Conservation (phyloP, 1,140 invertebrate genomes). For the Oscheius sp. region DNA sequence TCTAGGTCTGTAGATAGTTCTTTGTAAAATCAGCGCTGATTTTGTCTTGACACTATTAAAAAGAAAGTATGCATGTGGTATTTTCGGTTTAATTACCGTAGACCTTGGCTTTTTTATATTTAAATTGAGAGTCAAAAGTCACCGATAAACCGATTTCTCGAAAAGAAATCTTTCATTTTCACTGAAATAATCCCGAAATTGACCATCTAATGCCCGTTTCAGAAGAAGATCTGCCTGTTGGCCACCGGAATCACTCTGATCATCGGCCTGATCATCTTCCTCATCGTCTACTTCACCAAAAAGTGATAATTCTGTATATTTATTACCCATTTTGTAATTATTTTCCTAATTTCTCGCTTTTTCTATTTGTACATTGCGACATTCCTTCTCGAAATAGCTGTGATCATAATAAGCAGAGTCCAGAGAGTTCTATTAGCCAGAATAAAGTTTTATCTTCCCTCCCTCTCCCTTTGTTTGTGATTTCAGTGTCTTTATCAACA, state of each 20-base stretch:
- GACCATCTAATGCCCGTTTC: constrained; percentile 18
- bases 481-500: too few relatives aligned
- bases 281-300: constrained; percentile 33
- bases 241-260: constrained; percentile 32
- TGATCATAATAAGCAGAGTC: too few relatives aligned
- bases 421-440: too few relatives aligned
- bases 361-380: too few relatives aligned
- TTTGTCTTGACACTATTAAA: neutral
- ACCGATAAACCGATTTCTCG: neutral
- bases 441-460: too few relatives aligned
- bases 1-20: too few relatives aligned
- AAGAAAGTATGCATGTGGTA: neutral
- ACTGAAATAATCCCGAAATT: neutral
- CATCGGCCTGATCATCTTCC: constrained; percentile 22
- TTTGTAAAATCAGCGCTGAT: neutral
- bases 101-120: constrained; percentile 3
- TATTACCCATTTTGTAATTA: neutral
- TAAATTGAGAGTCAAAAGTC: neutral
- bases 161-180: neutral
- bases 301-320: neutral
- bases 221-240: constrained; percentile 46
- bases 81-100: constrained; percentile 5
- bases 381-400: too few relatives aligned
- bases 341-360: neutral
- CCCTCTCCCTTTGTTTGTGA: too few relatives aligned